phyloP scores from a whole-genome alignment of 1,140 invertebrate species.

The Dufourea novaeangliae region DNA sequence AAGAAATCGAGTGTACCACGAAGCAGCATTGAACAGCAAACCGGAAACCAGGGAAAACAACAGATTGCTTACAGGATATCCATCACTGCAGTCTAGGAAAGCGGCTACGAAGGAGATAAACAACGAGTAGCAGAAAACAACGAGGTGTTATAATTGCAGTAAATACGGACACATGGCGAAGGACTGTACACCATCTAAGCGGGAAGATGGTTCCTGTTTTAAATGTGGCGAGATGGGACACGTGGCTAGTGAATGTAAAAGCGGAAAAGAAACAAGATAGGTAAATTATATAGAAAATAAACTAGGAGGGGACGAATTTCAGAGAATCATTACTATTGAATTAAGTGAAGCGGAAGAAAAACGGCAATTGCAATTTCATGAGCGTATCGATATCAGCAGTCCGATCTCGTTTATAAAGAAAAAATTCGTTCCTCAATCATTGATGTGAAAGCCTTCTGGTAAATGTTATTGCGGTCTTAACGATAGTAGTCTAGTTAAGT shows the following conservation, averaged over 20 bases:
- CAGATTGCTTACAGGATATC: not conserved
- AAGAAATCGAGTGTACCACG: not conserved
- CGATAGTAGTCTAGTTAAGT: not conserved
- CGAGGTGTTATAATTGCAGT: slow-evolving; percentile 12
- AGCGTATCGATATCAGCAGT: slow-evolving; percentile 8
- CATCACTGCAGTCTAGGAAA: too few species aligned
- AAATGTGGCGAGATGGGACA: slow-evolving; percentile 2
- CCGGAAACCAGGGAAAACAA: not conserved
- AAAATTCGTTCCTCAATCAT: not conserved
- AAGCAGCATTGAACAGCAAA: not conserved
- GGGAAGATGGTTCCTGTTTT: not conserved
- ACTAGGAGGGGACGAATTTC: not conserved
- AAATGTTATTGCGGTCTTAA: slow-evolving; percentile 14
- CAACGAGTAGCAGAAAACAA: not conserved
- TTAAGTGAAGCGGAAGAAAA: not conserved
- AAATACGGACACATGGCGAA: not conserved
- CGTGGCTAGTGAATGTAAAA: not conserved
- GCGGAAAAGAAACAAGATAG: not conserved
- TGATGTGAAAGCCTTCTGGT: not conserved
- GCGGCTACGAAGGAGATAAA: not conserved
- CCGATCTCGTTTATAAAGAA: slow-evolving; percentile 19
- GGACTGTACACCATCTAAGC: not conserved
- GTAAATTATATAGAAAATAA: not conserved
- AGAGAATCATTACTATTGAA: not conserved
- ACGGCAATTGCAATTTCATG: not conserved